These are phyloP conservation scores for Acridotheres tristis DNA, from an alignment of 2,797 vertebrate genomes.

Conservation along the genomic window DNA sequence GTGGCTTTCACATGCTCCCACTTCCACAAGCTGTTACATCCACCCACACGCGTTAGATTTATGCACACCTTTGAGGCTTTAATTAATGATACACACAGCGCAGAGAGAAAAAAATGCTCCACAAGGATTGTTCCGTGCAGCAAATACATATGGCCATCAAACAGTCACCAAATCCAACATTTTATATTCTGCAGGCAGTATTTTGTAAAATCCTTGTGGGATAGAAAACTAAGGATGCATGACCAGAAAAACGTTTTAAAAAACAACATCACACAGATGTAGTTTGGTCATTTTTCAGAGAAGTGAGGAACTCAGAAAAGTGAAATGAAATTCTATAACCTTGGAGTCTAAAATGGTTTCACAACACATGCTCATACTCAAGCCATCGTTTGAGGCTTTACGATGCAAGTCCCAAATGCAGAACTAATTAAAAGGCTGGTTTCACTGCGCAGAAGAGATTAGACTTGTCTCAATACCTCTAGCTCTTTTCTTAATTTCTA, in stretches of 20 bases:
- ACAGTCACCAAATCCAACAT: background rate
- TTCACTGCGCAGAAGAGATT: background rate
- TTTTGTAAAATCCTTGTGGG: background rate
- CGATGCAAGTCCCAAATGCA: background rate
- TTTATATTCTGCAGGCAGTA: background rate
- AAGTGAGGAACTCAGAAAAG: background rate
- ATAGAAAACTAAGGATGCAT: background rate
- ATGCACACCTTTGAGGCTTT: background rate
- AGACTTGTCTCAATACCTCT: background rate
- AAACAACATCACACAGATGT: accelerated
- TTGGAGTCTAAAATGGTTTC: background rate
- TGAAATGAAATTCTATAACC: background rate
- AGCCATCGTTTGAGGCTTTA: background rate
- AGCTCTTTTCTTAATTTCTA: background rate
- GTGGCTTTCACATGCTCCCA: background rate
- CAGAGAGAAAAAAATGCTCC: background rate
- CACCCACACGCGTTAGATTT: background rate
- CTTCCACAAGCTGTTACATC: background rate
- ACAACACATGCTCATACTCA: background rate
- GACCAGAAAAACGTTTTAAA: background rate
- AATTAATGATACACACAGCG: background rate
- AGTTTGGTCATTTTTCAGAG: background rate
- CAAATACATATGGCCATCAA: accelerated
- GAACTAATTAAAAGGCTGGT: background rate
- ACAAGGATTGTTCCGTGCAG: background rate